Evolutionary conservation across 2,888 invertebrate genomes (phyloP).

Genomic region (Enoplolaimus lenunculus): DNA sequence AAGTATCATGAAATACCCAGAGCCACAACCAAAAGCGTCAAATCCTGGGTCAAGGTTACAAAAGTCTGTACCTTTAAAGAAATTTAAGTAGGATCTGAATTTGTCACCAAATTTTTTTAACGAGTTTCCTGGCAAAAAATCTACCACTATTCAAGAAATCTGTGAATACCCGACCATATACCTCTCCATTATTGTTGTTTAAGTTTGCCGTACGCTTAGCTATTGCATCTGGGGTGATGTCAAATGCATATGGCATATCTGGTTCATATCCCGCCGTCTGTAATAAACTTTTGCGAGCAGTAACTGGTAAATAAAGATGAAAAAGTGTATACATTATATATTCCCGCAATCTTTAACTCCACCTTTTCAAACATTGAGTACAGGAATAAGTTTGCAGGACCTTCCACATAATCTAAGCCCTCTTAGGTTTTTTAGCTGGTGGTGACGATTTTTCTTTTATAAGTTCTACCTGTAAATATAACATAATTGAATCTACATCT

Average conservation of each 20-base stretch:
- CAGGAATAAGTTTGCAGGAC: not conserved
- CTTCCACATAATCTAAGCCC: not conserved
- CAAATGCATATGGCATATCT: not conserved
- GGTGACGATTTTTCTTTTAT: not conserved
- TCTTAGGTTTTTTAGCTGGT: not conserved
- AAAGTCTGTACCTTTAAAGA: not conserved
- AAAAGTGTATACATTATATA: not conserved
- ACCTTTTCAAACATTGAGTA: not conserved
- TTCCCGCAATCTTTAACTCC: not conserved
- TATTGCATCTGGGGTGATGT: not conserved
- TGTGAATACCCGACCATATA: not conserved
- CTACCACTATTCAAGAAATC: not conserved
- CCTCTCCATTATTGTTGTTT: not conserved
- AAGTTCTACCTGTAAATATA: not conserved
- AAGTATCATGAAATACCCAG: not conserved
- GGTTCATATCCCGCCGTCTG: not conserved
- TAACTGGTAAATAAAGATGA: not conserved
- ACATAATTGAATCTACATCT: not conserved
- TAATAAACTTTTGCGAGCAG: not conserved
- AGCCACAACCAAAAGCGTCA: not conserved
- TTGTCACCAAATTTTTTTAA: not conserved
- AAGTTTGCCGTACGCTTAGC: not conserved
- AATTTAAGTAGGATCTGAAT: not conserved
- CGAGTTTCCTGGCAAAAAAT: not conserved
- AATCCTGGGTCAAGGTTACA: not conserved